Conservation (phyloP, 2,888 invertebrate genomes). For the Drosophila buzzatii region DNA sequence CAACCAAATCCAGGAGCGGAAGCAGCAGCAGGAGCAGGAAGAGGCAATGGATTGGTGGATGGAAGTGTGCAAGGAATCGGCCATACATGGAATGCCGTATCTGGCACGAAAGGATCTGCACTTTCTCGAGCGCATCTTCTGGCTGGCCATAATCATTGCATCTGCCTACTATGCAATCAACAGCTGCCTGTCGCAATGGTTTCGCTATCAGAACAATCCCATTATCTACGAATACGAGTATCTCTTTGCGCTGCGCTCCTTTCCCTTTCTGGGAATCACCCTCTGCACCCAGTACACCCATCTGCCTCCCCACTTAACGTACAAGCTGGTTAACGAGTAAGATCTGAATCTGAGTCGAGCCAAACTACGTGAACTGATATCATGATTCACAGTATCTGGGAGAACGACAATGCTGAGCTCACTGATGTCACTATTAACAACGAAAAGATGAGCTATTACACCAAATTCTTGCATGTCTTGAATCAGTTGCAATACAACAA, state of each 20-base stretch:
- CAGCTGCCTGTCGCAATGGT: constrained; percentile 81
- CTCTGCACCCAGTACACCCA: constrained; percentile 85
- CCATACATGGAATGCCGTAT: constrained; percentile 83
- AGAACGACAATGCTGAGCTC: constrained; percentile 25
- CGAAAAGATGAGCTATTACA: neutral
- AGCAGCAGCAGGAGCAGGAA: neutral
- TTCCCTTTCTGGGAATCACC: constrained; percentile 86
- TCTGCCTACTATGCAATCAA: constrained; percentile 71
- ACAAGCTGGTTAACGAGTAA: constrained; percentile 39
- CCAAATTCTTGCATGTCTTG: constrained; percentile 66
- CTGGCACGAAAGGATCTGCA: constrained; percentile 76
- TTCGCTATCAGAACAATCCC: constrained; percentile 86
- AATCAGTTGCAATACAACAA: constrained; percentile 67
- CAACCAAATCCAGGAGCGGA: neutral
- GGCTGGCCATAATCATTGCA: constrained; percentile 68
- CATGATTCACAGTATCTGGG: constrained; percentile 32
- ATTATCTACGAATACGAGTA: constrained; percentile 86
- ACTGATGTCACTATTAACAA: constrained; percentile 7
- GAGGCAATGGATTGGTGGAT: constrained; percentile 37
- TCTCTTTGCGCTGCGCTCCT: constrained; percentile 85
- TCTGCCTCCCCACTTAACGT: neutral
- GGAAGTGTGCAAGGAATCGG: constrained; percentile 71
- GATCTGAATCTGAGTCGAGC: neutral
- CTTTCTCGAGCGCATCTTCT: constrained; percentile 78
- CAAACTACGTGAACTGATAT: no score